Base-by-base conservation (phyloP, 2,113 vertebrate species). In the Chinchilla lanigera region DNA sequence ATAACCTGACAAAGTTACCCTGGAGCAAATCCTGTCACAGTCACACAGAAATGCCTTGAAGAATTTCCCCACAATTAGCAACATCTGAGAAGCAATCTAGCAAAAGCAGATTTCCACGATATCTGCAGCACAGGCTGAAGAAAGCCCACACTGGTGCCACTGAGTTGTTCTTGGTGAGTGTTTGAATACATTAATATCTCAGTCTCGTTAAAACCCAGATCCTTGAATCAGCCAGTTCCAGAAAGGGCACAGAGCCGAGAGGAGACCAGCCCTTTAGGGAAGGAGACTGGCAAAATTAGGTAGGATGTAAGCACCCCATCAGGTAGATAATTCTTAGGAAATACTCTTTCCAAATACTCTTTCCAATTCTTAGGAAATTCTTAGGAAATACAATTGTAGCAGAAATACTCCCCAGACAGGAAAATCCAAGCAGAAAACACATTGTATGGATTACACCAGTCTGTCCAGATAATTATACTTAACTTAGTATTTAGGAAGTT, bases 381-480 rank as follows among this genome's bases (percentile, higher is more conserved):
- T n/a, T n/a, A n/a, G n/a, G n/a, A n/a, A n/a, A n/a, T n/a, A n/a
- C n/a, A n/a, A n/a, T n/a, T n/a, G n/a, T n/a, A n/a, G 14, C 73
- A 96, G 69, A 93, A 86, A 90, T 44, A 54, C 83, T 82, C 26
- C 71, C n/a, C 61, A 63, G 7, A 47, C 19, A 95, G n/a, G 16
- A 86, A 96, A 94, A 91, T 78, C 30, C 77, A 86, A 91, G 60
- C 38, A 80, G 77, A 94, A 94, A 94, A 65, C 77, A 24, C 80
- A 52, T 33, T 71, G 16, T 56, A 88, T 35, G 26, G 82, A 65
- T 81, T 56, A 63, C 94, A 24, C 4, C 33, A 86, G 33, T n/a
- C 22, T 69, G 7, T 56, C 86, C 61, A 67, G 50, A 81, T 28
- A 85, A 52, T 7, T 67, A 26, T 35, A 61, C 86, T 92, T 47